These are phyloP conservation scores for Drosophila lowei DNA, from an alignment of 1,140 invertebrate species.

Conservation along the genomic window DNA sequence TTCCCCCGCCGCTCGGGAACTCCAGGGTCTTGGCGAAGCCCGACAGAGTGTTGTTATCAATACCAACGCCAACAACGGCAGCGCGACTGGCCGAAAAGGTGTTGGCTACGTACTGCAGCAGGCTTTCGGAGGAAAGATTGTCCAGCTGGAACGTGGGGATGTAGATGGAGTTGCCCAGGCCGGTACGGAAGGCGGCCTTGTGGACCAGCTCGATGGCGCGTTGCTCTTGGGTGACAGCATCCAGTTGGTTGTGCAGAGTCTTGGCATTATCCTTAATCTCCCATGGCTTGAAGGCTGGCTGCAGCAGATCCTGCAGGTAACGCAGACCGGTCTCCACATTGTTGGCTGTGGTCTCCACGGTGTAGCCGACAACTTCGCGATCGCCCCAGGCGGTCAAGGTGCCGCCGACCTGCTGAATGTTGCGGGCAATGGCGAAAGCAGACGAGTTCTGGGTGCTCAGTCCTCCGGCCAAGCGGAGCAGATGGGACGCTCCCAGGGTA, in stretches of 20 bases:
- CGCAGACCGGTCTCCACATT: constrained; percentile 86
- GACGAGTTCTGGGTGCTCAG: constrained; percentile 88
- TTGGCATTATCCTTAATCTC: constrained; percentile 90
- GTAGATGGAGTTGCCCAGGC: constrained; percentile 93
- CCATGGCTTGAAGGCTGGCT: constrained; percentile 94
- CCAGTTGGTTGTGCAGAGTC: constrained; percentile 84
- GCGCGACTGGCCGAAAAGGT: constrained; percentile 87
- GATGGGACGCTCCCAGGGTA: constrained; percentile 90
- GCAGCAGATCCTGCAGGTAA: constrained; percentile 88
- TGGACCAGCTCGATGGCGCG: constrained; percentile 92
- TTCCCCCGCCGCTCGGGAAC: constrained; percentile 80
- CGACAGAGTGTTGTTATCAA: constrained; percentile 86
- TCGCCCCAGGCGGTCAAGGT: constrained; percentile 88
- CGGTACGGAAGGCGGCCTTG: constrained; percentile 91
- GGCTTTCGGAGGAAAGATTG: constrained; percentile 88
- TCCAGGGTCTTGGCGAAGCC: constrained; percentile 87
- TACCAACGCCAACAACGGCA: constrained; percentile 91
- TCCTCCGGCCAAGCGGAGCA: constrained; percentile 89
- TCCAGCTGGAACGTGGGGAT: constrained; percentile 90
- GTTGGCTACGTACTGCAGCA: constrained; percentile 89
- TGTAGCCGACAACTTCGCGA: constrained; percentile 92
- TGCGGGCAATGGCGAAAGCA: constrained; percentile 90
- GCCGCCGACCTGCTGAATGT: constrained; percentile 92
- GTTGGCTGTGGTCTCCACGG: constrained; percentile 88
- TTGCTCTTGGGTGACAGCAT: constrained; percentile 86